phyloP scores from a whole-genome alignment of 2,888 invertebrate species.

The Hanleya hanleyi region DNA sequence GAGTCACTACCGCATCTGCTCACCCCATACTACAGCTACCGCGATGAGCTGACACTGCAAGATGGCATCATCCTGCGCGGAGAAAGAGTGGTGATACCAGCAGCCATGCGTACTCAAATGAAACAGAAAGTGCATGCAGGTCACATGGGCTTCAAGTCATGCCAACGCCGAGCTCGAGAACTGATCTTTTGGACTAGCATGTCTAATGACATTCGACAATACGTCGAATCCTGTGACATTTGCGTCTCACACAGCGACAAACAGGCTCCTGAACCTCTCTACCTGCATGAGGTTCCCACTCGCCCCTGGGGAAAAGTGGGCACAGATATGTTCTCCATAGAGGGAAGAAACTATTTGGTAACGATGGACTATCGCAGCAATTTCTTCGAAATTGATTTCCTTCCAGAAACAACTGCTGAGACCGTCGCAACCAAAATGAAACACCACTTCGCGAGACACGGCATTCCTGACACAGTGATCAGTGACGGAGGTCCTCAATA shows the following conservation, averaged over 20 bases:
- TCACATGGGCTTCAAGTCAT: slow-evolving; percentile 17
- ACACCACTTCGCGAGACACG: too few relatives aligned
- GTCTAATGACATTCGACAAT: neutral
- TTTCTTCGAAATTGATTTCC: too few relatives aligned
- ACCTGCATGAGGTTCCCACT: neutral
- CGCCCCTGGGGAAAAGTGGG: neutral
- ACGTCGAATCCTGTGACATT: neutral
- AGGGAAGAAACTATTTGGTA: too few relatives aligned
- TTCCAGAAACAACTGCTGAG: too few relatives aligned
- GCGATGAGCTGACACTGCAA: slow-evolving; percentile 29
- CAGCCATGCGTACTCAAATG: neutral
- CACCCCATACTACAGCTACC: neutral
- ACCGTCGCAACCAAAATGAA: too few relatives aligned
- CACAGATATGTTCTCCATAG: too few relatives aligned
- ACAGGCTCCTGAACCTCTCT: neutral
- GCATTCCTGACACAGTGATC: too few relatives aligned
- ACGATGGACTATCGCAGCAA: too few relatives aligned
- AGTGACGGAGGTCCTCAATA: too few relatives aligned
- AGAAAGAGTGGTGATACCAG: slow-evolving; percentile 16
- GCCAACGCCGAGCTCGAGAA: neutral
- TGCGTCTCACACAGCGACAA: neutral
- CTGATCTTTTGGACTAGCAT: neutral
- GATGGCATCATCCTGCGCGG: slow-evolving; percentile 21
- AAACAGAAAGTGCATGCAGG: neutral
- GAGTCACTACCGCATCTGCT: neutral